Conservation (phyloP, 2,888 invertebrate genomes). For the Schizaphis graminum region DNA sequence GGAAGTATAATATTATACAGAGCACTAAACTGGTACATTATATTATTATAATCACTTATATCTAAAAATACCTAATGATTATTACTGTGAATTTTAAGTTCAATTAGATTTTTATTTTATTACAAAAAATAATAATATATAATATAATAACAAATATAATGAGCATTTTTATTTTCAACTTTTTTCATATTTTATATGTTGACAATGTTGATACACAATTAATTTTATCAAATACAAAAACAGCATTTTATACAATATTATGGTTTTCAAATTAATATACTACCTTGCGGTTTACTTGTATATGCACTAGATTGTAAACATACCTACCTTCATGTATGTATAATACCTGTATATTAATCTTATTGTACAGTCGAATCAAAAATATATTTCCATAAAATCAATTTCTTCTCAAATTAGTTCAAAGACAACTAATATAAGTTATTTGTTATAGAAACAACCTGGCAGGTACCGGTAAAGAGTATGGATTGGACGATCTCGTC, state of each 20-base stretch:
- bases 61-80: not conserved
- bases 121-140: not conserved
- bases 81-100: not conserved
- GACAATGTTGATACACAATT: not conserved
- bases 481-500: not conserved
- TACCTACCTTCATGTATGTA: not conserved
- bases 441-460: not conserved
- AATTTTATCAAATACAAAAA: not conserved
- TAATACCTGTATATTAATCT: not conserved
- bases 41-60: not conserved
- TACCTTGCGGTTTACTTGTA: not conserved
- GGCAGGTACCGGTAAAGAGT: not conserved
- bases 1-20: no score
- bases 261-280: not conserved
- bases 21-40: not conserved
- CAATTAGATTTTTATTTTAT: not conserved
- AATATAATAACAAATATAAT: no score
- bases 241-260: not conserved
- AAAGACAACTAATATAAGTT: not conserved
- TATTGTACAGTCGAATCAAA: not conserved
- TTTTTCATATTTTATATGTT: not conserved
- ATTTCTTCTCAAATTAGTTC: not conserved
- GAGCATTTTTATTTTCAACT: not conserved
- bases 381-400: not conserved
- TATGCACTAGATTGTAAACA: not conserved